Evolutionary conservation across 2,113 vertebrate genomes (phyloP), one percentile per base, ranked within the genome.

Genomic region (Gopherus flavomarginatus): DNA sequence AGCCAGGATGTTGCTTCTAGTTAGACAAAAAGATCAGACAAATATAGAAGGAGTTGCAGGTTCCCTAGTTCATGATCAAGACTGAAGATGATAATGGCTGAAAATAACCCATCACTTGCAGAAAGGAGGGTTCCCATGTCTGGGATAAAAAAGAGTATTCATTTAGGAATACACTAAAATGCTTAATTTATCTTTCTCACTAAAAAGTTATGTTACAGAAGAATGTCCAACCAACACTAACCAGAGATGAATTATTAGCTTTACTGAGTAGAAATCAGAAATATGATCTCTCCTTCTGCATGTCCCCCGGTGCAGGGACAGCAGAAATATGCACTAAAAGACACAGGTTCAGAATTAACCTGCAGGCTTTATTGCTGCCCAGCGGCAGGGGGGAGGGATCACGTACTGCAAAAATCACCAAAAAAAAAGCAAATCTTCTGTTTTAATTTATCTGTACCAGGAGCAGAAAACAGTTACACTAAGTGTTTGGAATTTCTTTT

Each of bases 401-500:
- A 80, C 42, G 50, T 52, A n/a, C 77, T 86, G 62, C 56, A 94
- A 82, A 85, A 92, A 57, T 31, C 92, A 86, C 85, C 91, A 93
- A 80, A 90, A 93, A 93, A 94, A 56, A 90, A 96, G 92, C 52
- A 29, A 69, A 84, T 92, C 92, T 96, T 96, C 91, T 89, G 59
- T 91, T 97, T 95, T 97, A 96, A 97, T 97, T 97, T 89, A 94
- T 95, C 91, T 86, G 56, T 90, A 81, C 44, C 93, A 97, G 94
- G 89, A 95, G 79, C 90, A 92, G 96, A 96, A 94, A 97, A 97
- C 96, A 97, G 96, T 96, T 97, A 95, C 90, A 96, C 92, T 92
- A 93, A 97, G 98, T 97, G 97, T 97, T 98, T 98, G 97, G 94
- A 96, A 98, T 98, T 98, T 98, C 98, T 98, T 96, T 97, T 98